Evolutionary conservation across 2,113 vertebrate species (phyloP).

Genomic region (Lonchura striata): DNA sequence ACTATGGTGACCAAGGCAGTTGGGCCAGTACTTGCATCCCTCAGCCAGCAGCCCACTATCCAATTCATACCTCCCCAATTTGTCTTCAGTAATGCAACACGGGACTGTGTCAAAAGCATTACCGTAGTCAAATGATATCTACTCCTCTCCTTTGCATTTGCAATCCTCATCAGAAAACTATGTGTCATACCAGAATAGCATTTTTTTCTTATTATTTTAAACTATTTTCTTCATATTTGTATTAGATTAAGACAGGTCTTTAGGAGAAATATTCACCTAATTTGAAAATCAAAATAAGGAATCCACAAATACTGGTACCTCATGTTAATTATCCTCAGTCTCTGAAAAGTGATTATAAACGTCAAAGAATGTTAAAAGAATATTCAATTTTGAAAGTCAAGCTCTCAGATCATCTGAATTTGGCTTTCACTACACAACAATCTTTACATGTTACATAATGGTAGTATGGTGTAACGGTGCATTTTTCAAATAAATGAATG

Average conservation of each 20-base stretch:
- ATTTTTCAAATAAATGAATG: neutral
- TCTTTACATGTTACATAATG: neutral
- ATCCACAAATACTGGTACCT: neutral
- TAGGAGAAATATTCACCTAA: neutral
- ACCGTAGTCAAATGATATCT: neutral
- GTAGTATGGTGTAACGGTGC: neutral
- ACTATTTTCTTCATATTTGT: neutral
- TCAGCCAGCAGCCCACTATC: neutral
- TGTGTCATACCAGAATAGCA: neutral
- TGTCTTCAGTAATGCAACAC: neutral
- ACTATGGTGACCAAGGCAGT: neutral
- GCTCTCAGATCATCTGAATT: neutral
- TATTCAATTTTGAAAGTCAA: neutral
- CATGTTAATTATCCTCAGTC: neutral
- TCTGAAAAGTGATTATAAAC: neutral
- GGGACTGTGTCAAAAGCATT: neutral
- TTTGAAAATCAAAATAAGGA: neutral
- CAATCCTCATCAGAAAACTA: neutral
- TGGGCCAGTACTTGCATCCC: neutral
- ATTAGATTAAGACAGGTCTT: neutral
- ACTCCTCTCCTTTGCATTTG: neutral
- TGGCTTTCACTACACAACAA: neutral
- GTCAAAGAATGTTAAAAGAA: neutral
- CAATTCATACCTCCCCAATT: fast-evolving
- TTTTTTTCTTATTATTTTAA: neutral